A percentile compares a stretch with the other conserved stretches of the same genome.
phyloP scores from a whole-genome alignment of 2,888 invertebrate genomes.

The Pollenia griseotomentosa region DNA sequence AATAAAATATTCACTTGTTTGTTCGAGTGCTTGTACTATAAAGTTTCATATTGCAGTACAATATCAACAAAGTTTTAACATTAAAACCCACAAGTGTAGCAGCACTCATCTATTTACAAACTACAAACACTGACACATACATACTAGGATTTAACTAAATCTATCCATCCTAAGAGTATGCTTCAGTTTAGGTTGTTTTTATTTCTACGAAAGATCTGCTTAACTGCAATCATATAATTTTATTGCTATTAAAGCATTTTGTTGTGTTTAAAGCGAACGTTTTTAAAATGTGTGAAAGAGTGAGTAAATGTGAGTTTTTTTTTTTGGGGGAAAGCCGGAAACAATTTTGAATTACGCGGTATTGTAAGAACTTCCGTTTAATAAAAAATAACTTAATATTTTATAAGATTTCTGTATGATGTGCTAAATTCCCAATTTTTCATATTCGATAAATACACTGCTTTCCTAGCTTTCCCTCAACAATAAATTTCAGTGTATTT shows the following conservation, averaged over 20 bases:
- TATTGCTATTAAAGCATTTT: constrained; percentile 31
- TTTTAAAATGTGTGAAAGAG: background rate
- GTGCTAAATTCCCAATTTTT: too few species aligned
- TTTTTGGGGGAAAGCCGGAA: too few species aligned
- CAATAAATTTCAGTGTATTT: too few species aligned
- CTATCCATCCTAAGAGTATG: constrained; percentile 50
- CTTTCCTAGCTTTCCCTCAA: too few species aligned
- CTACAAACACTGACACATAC: background rate
- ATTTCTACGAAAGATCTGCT: constrained; percentile 22
- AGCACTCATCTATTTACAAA: background rate
- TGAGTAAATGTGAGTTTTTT: background rate
- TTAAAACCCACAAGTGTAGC: constrained; percentile 37
- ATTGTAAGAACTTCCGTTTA: too few species aligned
- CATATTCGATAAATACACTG: too few species aligned
- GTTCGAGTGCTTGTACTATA: background rate
- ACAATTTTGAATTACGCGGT: too few species aligned
- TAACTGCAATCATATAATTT: constrained; percentile 23
- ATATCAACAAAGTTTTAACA: constrained; percentile 33
- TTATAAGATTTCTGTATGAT: too few species aligned
- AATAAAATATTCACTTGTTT: constrained; percentile 27
- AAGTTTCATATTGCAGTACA: constrained; percentile 1
- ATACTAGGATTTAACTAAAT: background rate
- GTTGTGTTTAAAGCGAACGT: background rate
- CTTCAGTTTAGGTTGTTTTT: constrained; percentile 22
- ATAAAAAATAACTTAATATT: too few species aligned